Evolutionary conservation across 2,888 invertebrate genomes (phyloP), one percentile per base, ranked within the genome.

Genomic region (Dendrolimus pini): DNA sequence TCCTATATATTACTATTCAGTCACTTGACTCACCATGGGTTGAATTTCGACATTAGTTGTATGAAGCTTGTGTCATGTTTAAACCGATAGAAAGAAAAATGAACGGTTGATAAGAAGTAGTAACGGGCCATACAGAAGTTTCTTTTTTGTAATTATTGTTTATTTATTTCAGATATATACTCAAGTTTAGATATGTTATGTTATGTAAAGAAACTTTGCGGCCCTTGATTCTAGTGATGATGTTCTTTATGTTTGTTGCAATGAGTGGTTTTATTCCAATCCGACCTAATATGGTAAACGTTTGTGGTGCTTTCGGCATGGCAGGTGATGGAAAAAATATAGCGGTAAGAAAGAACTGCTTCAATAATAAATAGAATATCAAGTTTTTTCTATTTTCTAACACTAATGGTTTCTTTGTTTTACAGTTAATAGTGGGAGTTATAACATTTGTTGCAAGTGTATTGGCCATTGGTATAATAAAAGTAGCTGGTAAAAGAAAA

Each of bases 231-330:
- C 70, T 93, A 0, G 81, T 91, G 1, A 78, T 91, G 62, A 65
- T 85, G 54, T 91, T 91, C 71, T 93, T 93, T 71, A 75, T 89
- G 54, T 89, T 92, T 71, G 77, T 77, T 55, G 87, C 91, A 58
- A 90, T 92, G 79, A 89, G 91, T 54, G 92, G 92, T 0, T 70
- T 91, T n/a, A 73, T 80, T 0, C 84, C 92, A 0, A 86, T 92
- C 62, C 80, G 89, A 55, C 92, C 93, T 0, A 92, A 92, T 62
- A 82, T 92, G 82, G 88, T 91, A 8, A 92, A 92, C 60, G 78
- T 93, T 0, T 92, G 91, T 61, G 83, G 86, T 14, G 77, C 91
- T 14, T 75, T 88, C 65, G 88, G 92, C 57, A 80, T 89, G 89
- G 73, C 80, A 9, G 79, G 80, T 41, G 80, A 83, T 59, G 80